These are phyloP conservation scores for Apotomis turbidana DNA, from an alignment of 2,888 invertebrate species.

Conservation along the genomic window DNA sequence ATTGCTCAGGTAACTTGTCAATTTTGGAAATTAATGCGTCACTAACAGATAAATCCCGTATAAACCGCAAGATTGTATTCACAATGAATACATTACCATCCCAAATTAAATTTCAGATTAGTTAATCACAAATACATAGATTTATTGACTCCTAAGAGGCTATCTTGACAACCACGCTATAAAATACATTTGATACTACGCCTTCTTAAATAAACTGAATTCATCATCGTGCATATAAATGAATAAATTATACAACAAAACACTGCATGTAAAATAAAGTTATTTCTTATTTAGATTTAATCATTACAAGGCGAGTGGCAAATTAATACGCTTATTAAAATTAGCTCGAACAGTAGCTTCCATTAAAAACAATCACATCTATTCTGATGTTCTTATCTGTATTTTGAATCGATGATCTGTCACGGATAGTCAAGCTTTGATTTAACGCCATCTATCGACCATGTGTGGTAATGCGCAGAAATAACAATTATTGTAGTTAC, in stretches of 20 bases:
- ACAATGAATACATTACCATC: conserved; percentile 26
- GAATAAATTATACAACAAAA: conserved; percentile 21
- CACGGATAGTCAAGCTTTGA: conserved; percentile 28
- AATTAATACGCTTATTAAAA: conserved; percentile 24
- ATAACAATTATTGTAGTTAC: conserved; percentile 16
- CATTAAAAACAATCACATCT: conserved; percentile 25
- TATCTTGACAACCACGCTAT: conserved; percentile 16
- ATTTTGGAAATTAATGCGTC: conserved; percentile 14
- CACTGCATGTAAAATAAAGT: conserved; percentile 28
- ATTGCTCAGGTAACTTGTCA: conserved; percentile 16
- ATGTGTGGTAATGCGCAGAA: conserved; percentile 5
- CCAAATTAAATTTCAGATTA: conserved; percentile 29
- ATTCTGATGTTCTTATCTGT: conserved; percentile 6
- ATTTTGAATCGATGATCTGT: conserved; percentile 20
- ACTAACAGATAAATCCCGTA: background rate
- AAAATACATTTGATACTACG: conserved; percentile 14
- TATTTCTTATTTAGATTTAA: conserved; percentile 40
- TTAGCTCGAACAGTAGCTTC: conserved; percentile 33
- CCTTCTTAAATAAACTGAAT: conserved; percentile 12
- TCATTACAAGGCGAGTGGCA: conserved; percentile 24
- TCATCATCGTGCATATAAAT: conserved; percentile 20
- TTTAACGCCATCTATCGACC: conserved; percentile 12
- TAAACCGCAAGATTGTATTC: conserved; percentile 1
- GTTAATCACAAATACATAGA: conserved; percentile 18
- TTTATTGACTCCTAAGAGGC: conserved; percentile 12